phyloP scores from a whole-genome alignment of 2,888 invertebrate species.

The Amphipoea oculea region DNA sequence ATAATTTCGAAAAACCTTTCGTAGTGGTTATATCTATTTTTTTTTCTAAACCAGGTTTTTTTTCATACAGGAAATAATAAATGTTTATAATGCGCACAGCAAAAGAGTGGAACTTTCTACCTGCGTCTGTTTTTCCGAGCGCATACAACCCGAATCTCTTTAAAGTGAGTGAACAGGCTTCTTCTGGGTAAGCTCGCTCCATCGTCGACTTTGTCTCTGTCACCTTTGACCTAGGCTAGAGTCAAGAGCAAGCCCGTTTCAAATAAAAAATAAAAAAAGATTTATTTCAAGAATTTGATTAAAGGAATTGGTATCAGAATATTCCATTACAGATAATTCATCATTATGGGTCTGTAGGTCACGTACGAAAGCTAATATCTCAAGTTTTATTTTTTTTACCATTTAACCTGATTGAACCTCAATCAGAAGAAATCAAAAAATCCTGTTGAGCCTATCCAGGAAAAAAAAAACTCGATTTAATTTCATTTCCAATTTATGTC shows the following conservation, averaged over 20 bases:
- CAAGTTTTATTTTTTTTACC: conserved; percentile 2
- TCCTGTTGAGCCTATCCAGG: neutral
- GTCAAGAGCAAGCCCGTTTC: too few relatives aligned
- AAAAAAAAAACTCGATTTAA: conserved; percentile 6
- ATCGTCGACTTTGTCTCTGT: too few relatives aligned
- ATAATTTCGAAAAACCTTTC: too few relatives aligned
- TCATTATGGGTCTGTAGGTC: conserved; percentile 3
- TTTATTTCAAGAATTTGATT: neutral
- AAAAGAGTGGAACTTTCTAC: too few relatives aligned
- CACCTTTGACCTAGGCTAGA: too few relatives aligned
- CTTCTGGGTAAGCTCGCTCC: too few relatives aligned
- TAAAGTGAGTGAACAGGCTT: too few relatives aligned
- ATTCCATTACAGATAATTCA: conserved; percentile 10
- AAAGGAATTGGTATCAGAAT: neutral
- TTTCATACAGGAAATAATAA: neutral
- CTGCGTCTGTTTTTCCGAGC: too few relatives aligned
- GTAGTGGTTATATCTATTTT: too few relatives aligned
- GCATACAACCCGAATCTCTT: too few relatives aligned
- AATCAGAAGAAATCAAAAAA: conserved; percentile 28
- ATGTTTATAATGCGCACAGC: too few relatives aligned
- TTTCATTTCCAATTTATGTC: conserved; percentile 29
- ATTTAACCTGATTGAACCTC: conserved; percentile 29
- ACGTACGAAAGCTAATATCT: conserved; percentile 31
- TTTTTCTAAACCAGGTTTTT: neutral
- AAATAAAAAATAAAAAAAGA: neutral